Base-by-base conservation (phyloP, 2,888 invertebrate genomes). In the Trissolcus brochymenae region DNA sequence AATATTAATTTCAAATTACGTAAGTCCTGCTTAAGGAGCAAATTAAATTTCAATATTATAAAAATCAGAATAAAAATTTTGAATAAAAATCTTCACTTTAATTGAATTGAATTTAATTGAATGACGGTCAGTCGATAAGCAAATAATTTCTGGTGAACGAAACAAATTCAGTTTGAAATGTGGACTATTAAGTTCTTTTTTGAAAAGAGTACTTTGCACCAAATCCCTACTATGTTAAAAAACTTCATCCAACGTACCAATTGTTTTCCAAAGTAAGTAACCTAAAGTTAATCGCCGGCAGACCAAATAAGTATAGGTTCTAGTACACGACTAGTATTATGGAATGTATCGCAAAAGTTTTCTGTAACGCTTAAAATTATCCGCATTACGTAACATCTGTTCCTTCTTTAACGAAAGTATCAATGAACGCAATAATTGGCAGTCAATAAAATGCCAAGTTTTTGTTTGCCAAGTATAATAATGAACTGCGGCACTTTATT, bases 121-220 rank as follows among this genome's bases (percentile, higher is more conserved):
- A n/a, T n/a, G n/a, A n/a, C n/a, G n/a, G n/a, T n/a, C n/a, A n/a
- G n/a, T n/a, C n/a, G n/a, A n/a, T n/a, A n/a, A n/a, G n/a, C n/a
- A n/a, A n/a, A n/a, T n/a, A n/a, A n/a, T n/a, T n/a, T n/a, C n/a
- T n/a, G n/a, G n/a, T n/a, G n/a, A n/a, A n/a, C n/a, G n/a, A n/a
- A n/a, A n/a, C n/a, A n/a, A n/a, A n/a, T n/a, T n/a, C n/a, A n/a
- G n/a, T n/a, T n/a, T n/a, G n/a, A n/a, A n/a, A n/a, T n/a, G n/a
- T n/a, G n/a, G n/a, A n/a, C n/a, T n/a, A n/a, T n/a, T n/a, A n/a
- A n/a, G n/a, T n/a, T n/a, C n/a, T n/a, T n/a, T n/a, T n/a, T n/a
- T n/a, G n/a, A n/a, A n/a, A n/a, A n/a, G n/a, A n/a, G 41, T 86
- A 84, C 80, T 89, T 89, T 65, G 81, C 87, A 16, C 87, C 86